phyloP scores from a whole-genome alignment of 92 coral and sea anemone genomes.

The Chrysogorgia sp. region DNA sequence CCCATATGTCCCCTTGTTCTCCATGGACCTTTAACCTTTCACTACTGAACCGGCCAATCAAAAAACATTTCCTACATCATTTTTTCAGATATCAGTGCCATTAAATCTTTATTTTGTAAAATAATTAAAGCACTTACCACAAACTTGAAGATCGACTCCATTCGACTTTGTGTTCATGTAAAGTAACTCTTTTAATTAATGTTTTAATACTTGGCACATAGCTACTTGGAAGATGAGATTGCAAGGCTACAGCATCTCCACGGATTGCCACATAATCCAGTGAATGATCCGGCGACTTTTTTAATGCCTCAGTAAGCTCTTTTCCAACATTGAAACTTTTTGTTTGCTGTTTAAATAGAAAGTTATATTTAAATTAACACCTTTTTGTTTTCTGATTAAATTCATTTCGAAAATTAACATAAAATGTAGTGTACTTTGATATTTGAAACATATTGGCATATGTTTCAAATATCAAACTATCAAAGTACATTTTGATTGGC shows the following conservation, averaged over 20 bases:
- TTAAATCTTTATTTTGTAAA: too few species aligned
- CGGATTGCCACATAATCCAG: conserved; percentile 82
- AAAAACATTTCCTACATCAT: too few species aligned
- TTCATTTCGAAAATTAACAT: neutral
- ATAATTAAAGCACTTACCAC: conserved; percentile 81
- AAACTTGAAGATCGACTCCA: conserved; percentile 77
- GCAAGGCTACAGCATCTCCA: conserved; percentile 79
- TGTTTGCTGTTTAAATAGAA: conserved; percentile 61
- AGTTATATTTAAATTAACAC: too few species aligned
- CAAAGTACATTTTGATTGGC: too few species aligned
- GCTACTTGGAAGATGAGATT: conserved; percentile 55
- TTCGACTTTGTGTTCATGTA: conserved; percentile 84
- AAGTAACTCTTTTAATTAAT: conserved; percentile 68
- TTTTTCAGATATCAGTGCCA: too few species aligned
- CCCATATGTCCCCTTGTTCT: too few species aligned
- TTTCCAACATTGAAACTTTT: conserved; percentile 67
- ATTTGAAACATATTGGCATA: too few species aligned
- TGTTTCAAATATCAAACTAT: too few species aligned
- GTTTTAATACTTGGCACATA: conserved; percentile 67
- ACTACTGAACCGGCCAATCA: too few species aligned
- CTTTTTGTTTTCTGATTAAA: neutral
- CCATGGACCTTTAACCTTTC: too few species aligned
- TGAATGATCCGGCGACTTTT: conserved; percentile 51
- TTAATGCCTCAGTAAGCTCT: conserved; percentile 59
- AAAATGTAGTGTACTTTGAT: too few species aligned